Base-by-base conservation (phyloP, 2,888 invertebrate species). In the Teinopalpus imperialis region DNA sequence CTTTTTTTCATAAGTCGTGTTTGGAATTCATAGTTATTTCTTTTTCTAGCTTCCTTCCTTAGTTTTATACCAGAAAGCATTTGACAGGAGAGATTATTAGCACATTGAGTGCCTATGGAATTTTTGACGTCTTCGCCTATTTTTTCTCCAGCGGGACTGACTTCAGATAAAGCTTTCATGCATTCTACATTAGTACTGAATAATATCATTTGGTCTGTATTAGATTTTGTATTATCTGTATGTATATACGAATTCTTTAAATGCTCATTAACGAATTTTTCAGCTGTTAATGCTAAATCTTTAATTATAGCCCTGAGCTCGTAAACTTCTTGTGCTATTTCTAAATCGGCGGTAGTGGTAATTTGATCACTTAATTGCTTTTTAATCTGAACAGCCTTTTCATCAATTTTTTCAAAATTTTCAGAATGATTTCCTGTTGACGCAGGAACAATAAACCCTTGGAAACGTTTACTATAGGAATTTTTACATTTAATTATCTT, bases 291-390 rank as follows among this genome's bases (percentile, higher is more conserved):
- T 13, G 73, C 57, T 43, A 85, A 53, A 26, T 74, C 68, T 60
- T 67, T 74, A 18, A 82, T 66, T 7, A 77, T 67, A 5, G 40
- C 50, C 54, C 72, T 74, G 0, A 83, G 61, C 45, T 80, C 76
- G 24, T 48, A 65, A 42, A 86, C 69, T 54, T 81, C 76, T 48
- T 72, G 60, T 21, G 58, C 59, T 31, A 81, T 68, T 54, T 72
- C 67, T 21, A 63, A 39, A 37, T 66, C 58, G 23, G 52, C 53
- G 21, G 60, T 66, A 24, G 56, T 49, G 1, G 60, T 63, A 9
- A 57, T 48, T 29, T 39, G 55, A 37, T 62, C 58, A 3, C 37
- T 40, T 20, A 43, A 12, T 48, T 41, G 32, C 5, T 29, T 44
- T 50, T 48, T n/a, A n/a, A n/a, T n/a, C n/a, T n/a, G n/a, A n/a